A percentile compares a stretch with the other conserved stretches of the same genome.
These are phyloP conservation scores for Myotis lucifugus DNA, from an alignment of 2,113 vertebrate species.

Conservation along the genomic window DNA sequence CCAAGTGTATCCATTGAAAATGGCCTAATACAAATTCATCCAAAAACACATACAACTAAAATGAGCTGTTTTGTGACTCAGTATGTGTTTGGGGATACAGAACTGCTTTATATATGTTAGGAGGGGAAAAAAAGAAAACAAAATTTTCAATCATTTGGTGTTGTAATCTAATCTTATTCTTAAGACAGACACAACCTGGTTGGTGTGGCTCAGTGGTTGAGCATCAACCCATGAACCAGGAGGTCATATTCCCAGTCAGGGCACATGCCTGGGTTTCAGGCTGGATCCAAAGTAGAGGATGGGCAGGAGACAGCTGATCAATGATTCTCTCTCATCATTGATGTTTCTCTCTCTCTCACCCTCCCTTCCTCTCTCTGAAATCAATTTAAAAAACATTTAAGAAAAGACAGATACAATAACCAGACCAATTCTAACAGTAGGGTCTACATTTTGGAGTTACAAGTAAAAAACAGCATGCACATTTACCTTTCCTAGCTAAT, in stretches of 20 bases:
- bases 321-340: no score
- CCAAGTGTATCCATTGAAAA: constrained; percentile 6
- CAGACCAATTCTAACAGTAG: constrained; percentile 1
- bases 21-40: not conserved
- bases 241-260: no score
- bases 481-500: not conserved
- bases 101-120: not conserved
- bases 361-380: no score
- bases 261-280: no score
- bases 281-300: no score
- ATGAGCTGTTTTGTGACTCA: not conserved
- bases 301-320: no score
- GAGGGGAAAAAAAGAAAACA: not conserved
- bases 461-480: not conserved
- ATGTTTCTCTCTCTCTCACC: no score
- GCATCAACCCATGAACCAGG: no score
- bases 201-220: no score
- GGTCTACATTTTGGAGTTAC: not conserved
- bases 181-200: not conserved
- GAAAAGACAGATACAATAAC: not conserved
- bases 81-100: not conserved
- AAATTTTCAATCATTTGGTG: not conserved
- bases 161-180: not conserved
- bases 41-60: not conserved
- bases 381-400: no score